These are phyloP conservation scores for Alouatta palliata DNA, from an alignment of 2,113 vertebrate species.

Conservation along the genomic window DNA sequence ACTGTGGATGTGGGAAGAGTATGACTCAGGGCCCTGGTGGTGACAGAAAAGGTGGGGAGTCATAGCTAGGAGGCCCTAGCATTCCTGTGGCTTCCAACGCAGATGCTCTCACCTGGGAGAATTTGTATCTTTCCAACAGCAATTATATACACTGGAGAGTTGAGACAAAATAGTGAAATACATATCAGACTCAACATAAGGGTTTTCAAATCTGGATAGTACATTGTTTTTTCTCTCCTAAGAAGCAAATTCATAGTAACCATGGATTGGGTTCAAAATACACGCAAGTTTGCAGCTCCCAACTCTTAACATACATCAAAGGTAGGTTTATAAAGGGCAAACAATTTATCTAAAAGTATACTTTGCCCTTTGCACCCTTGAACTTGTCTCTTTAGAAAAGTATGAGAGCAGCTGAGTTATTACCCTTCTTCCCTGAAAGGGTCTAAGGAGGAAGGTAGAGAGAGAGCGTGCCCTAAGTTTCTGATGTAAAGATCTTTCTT, in stretches of 20 bases:
- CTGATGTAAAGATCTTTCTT: background rate
- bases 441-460: background rate
- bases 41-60: background rate
- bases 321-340: background rate
- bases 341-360: background rate
- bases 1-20: background rate
- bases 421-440: background rate
- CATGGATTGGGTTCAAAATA: background rate
- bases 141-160: background rate
- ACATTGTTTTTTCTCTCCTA: background rate
- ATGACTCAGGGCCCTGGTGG: background rate
- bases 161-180: slow-evolving; percentile 1
- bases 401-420: background rate
- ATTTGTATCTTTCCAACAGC: background rate
- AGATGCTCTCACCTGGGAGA: background rate
- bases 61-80: background rate
- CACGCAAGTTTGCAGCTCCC: background rate
- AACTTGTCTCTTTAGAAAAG: background rate
- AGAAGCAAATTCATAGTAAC: background rate
- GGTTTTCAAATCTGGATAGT: background rate
- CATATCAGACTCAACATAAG: background rate
- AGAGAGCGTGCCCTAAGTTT: background rate
- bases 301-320: background rate
- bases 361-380: background rate
- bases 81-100: background rate